Evolutionary conservation across 1,140 invertebrate species (phyloP).

Genomic region (Drosophila azteca): DNA sequence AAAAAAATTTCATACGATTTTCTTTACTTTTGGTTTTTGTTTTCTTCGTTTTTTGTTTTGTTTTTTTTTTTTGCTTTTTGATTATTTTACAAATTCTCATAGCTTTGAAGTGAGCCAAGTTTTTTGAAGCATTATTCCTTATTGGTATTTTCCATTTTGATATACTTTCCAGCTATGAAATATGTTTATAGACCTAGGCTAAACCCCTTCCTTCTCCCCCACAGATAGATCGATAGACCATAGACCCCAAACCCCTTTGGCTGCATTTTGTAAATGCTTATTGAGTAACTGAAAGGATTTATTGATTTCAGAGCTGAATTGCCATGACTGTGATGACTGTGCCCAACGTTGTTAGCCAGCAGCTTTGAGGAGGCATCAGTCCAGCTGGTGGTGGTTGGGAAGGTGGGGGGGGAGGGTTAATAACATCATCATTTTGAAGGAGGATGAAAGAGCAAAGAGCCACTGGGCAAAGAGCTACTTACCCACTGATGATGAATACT

Average conservation of each 20-base stretch:
- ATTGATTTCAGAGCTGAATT: conserved; percentile 68
- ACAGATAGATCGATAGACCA: background rate
- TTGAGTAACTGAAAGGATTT: conserved; percentile 53
- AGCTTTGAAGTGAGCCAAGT: conserved; percentile 24
- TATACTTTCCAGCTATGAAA: conserved; percentile 58
- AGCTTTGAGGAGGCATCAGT: conserved; percentile 16
- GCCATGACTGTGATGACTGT: conserved; percentile 25
- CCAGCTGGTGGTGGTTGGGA: conserved; percentile 33
- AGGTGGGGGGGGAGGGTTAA: background rate
- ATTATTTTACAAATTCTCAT: conserved; percentile 52
- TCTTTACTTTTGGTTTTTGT: conserved; percentile 9
- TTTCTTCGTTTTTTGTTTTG: conserved; percentile 9
- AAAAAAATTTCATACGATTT: conserved; percentile 30
- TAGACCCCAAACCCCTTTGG: conserved; percentile 63
- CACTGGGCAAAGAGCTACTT: conserved; percentile 25
- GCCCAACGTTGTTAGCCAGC: conserved; percentile 37
- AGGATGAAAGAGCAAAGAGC: background rate
- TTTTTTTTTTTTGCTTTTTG: background rate
- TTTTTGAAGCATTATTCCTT: conserved; percentile 41
- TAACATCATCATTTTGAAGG: conserved; percentile 15
- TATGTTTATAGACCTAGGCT: conserved; percentile 53
- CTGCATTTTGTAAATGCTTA: conserved; percentile 76
- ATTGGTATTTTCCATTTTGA: conserved; percentile 29
- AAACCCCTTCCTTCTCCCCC: conserved; percentile 11
- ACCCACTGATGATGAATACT: conserved; percentile 69